Evolutionary conservation across 2,113 vertebrate species (phyloP).

Genomic region (Dromaius novaehollandiae): DNA sequence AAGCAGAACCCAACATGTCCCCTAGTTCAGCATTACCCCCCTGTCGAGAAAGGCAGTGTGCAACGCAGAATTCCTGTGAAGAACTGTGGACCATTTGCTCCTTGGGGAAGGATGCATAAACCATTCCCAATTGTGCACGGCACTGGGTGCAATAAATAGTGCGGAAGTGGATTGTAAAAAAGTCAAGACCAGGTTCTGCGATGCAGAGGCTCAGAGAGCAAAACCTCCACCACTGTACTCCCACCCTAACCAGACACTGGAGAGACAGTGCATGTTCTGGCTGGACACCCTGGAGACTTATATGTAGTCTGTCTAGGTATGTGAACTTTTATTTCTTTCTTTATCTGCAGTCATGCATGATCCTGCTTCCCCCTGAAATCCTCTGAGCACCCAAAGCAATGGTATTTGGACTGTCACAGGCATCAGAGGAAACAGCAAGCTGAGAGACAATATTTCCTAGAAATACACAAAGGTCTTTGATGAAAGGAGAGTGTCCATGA

Average conservation of each 20-base stretch:
- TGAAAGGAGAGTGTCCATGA: not conserved
- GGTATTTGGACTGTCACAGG: not conserved
- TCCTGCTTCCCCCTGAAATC: not conserved
- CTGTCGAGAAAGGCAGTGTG: fast-evolving
- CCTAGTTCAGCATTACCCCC: not conserved
- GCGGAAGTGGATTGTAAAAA: not conserved
- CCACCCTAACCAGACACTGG: not conserved
- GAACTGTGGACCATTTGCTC: not conserved
- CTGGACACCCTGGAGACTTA: not conserved
- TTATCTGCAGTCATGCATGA: not conserved
- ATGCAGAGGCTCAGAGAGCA: not conserved
- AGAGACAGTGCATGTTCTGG: not conserved
- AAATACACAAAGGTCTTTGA: not conserved
- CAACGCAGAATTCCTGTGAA: not conserved
- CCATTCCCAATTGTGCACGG: not conserved
- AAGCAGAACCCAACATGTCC: not conserved
- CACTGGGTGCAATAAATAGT: not conserved
- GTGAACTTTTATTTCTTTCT: not conserved
- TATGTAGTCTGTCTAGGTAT: not conserved
- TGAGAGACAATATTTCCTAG: not conserved
- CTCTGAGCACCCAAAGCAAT: not conserved
- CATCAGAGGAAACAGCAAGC: not conserved
- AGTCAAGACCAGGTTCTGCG: not conserved
- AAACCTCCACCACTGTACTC: not conserved
- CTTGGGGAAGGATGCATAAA: not conserved